Conservation (phyloP, 2,113 vertebrate genomes). For the Atrichornis clamosus region DNA sequence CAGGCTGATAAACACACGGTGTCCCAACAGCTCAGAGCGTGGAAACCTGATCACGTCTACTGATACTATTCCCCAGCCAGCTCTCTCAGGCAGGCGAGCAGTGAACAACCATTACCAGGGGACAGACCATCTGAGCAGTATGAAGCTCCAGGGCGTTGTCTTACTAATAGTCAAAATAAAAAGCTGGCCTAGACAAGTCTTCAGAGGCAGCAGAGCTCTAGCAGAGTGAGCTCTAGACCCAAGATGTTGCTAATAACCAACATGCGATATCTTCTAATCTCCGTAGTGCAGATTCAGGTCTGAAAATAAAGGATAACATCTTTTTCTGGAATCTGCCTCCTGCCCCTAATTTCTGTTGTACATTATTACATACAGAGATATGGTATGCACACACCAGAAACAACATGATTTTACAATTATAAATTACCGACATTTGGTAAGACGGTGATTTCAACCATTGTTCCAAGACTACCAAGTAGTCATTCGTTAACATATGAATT, state of each 20-base stretch:
- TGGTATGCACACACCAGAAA: slow-evolving; percentile 1
- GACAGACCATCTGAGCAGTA: background rate
- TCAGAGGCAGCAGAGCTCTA: background rate
- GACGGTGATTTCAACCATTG: background rate
- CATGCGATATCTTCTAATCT: background rate
- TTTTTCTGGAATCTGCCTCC: background rate
- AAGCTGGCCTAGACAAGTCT: slow-evolving; percentile 56
- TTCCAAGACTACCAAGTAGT: background rate
- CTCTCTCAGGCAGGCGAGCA: background rate
- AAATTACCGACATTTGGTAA: background rate
- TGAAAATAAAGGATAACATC: slow-evolving; percentile 12
- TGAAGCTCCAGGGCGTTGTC: slow-evolving; percentile 13
- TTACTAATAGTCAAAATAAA: slow-evolving; percentile 26
- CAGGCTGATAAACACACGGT: background rate
- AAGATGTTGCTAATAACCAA: background rate
- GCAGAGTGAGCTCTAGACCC: background rate
- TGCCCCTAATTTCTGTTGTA: slow-evolving; percentile 1
- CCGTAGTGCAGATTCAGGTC: background rate
- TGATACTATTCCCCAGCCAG: rapidly evolving
- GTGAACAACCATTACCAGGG: background rate
- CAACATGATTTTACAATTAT: background rate
- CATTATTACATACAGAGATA: slow-evolving; percentile 6
- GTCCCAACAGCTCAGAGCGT: background rate
- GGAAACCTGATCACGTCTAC: background rate
- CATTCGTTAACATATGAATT: background rate